A percentile compares a stretch with the other conserved stretches of the same genome.
Evolutionary conservation across 2,113 vertebrate species (phyloP).

Genomic region (Dromas ardeola): DNA sequence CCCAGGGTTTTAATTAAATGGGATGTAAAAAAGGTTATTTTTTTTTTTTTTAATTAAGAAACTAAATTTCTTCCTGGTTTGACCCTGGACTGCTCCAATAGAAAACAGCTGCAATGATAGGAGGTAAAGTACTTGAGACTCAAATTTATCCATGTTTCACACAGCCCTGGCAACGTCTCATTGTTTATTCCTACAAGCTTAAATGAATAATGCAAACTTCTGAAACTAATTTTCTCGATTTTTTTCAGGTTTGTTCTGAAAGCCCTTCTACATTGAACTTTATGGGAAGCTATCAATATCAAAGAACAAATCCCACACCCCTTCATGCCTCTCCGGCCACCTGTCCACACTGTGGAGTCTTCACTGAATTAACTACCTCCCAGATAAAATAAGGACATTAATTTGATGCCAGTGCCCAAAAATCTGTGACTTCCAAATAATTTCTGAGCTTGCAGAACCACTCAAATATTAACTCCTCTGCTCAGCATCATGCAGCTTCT

Average conservation of each 20-base stretch:
- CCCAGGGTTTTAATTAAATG: conserved; percentile 12
- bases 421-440: background rate
- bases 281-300: background rate
- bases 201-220: background rate
- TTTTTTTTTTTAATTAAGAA: background rate
- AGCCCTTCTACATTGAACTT: background rate
- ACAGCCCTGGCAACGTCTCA: background rate
- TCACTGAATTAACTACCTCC: background rate
- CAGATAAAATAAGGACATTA: background rate
- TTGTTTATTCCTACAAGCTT: background rate
- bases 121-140: background rate
- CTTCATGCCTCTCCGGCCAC: background rate
- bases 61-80: conserved; percentile 7
- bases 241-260: background rate
- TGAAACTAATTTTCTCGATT: background rate
- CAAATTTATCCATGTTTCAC: background rate
- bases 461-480: background rate
- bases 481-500: background rate
- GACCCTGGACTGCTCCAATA: background rate
- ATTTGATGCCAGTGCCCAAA: background rate
- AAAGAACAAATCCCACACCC: background rate
- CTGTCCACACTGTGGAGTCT: background rate
- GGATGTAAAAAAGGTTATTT: background rate
- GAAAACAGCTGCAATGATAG: background rate
- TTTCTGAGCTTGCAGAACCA: background rate